A percentile compares a stretch with the other conserved stretches of the same genome.
Conservation (phyloP, 2,113 vertebrate genomes). For the Oreochromis niloticus region DNA sequence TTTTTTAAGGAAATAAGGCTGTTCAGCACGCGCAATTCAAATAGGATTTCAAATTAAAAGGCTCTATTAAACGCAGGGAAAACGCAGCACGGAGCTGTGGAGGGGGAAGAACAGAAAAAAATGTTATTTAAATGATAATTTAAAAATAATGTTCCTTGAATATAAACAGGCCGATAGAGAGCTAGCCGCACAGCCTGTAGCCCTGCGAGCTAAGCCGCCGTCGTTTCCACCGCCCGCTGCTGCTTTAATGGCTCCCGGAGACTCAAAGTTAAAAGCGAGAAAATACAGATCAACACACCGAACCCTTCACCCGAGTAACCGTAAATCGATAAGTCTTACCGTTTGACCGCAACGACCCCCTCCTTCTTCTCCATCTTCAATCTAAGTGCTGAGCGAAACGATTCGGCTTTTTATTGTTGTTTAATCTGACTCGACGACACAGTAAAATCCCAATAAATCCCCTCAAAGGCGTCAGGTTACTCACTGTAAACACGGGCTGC, state of each 20-base stretch:
- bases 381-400: background rate
- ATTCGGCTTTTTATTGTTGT: background rate
- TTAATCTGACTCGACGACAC: background rate
- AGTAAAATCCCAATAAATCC: background rate
- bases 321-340: background rate
- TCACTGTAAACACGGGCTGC: background rate
- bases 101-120: fast-evolving
- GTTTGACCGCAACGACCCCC: background rate
- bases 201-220: background rate
- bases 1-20: background rate
- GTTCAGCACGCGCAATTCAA: background rate
- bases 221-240: background rate
- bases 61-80: background rate
- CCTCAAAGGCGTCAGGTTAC: background rate
- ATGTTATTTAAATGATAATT: background rate
- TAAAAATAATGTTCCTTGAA: background rate
- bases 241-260: background rate
- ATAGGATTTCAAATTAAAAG: background rate
- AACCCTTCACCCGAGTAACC: background rate
- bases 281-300: background rate
- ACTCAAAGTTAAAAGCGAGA: background rate
- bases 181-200: fast-evolving
- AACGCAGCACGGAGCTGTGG: background rate
- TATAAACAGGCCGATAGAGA: background rate
- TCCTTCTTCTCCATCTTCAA: slow-evolving; percentile 16